phyloP scores from a whole-genome alignment of 1,140 invertebrate species.

The Formica selysi region DNA sequence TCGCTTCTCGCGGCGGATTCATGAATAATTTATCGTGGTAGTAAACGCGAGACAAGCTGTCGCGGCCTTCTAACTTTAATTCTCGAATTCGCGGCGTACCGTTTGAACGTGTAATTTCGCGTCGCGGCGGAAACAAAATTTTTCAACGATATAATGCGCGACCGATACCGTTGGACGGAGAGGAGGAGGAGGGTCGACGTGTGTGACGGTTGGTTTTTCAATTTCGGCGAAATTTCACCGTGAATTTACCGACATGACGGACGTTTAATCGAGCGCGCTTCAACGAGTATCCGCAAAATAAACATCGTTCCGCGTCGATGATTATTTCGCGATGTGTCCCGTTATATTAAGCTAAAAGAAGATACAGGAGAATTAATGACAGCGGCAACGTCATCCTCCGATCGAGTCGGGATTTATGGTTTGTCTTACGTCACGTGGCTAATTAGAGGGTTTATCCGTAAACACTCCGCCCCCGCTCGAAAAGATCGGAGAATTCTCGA shows the following conservation, averaged over 20 bases:
- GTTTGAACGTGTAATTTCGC: slow-evolving; percentile 57
- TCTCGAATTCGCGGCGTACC: slow-evolving; percentile 40
- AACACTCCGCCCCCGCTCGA: too few relatives aligned
- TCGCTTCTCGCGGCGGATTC: slow-evolving; percentile 37
- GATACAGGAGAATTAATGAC: slow-evolving; percentile 50
- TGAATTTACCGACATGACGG: slow-evolving; percentile 63
- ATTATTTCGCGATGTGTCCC: slow-evolving; percentile 54
- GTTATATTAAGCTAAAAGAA: slow-evolving; percentile 23
- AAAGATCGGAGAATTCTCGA: not conserved
- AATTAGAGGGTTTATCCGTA: not conserved
- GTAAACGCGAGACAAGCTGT: slow-evolving; percentile 60
- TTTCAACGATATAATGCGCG: slow-evolving; percentile 58
- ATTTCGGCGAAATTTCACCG: slow-evolving; percentile 61
- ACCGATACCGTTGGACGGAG: not conserved
- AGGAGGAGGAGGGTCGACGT: not conserved
- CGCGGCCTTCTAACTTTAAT: slow-evolving; percentile 53
- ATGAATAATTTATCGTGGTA: slow-evolving; percentile 59
- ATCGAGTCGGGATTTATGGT: slow-evolving; percentile 12
- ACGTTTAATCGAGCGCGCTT: slow-evolving; percentile 60
- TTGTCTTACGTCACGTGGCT: slow-evolving; percentile 20
- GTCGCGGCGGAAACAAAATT: slow-evolving; percentile 52
- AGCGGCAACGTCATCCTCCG: not conserved
- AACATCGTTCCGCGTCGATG: slow-evolving; percentile 63
- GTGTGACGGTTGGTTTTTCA: slow-evolving; percentile 60
- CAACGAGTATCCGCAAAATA: slow-evolving; percentile 64